phyloP scores from a whole-genome alignment of 2,888 invertebrate genomes.

The Eutolmus rufibarbis region DNA sequence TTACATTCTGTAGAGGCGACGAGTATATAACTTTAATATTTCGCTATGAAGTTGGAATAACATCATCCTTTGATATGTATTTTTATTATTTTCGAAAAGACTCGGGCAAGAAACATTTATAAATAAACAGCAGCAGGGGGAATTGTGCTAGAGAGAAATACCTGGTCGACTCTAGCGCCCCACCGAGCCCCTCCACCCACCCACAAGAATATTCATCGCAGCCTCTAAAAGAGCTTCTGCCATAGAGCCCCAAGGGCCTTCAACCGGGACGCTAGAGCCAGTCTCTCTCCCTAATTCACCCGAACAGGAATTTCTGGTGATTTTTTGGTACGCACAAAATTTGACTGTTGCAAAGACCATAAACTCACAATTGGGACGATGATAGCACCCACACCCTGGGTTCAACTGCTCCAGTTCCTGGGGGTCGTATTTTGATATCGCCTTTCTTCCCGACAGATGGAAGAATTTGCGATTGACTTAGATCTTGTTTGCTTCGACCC shows the following conservation, averaged over 20 bases:
- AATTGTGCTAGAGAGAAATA: slow-evolving; percentile 1
- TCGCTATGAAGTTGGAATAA: slow-evolving; percentile 47
- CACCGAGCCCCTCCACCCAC: not conserved
- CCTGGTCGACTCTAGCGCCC: not conserved
- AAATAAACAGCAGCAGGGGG: slow-evolving; percentile 1
- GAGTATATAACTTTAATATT: slow-evolving; percentile 46
- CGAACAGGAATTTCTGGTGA: not conserved
- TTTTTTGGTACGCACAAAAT: slow-evolving; percentile 1
- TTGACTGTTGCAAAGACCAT: slow-evolving; percentile 21
- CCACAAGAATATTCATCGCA: not conserved
- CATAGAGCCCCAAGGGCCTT: slow-evolving; percentile 27
- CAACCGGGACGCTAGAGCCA: not conserved
- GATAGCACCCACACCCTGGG: not conserved
- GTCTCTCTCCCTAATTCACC: not conserved
- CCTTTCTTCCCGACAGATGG: not conserved
- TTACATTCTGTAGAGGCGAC: slow-evolving; percentile 34
- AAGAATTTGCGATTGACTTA: not conserved
- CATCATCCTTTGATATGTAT: slow-evolving; percentile 41
- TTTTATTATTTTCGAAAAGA: slow-evolving; percentile 40
- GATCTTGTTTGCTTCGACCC: not conserved
- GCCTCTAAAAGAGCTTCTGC: not conserved
- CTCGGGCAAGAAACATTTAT: slow-evolving; percentile 40
- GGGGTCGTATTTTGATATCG: not conserved
- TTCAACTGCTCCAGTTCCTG: not conserved
- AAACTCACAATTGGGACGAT: not conserved